These are phyloP conservation scores for Sitta europaea DNA, from an alignment of 2,113 vertebrate species.

Conservation along the genomic window DNA sequence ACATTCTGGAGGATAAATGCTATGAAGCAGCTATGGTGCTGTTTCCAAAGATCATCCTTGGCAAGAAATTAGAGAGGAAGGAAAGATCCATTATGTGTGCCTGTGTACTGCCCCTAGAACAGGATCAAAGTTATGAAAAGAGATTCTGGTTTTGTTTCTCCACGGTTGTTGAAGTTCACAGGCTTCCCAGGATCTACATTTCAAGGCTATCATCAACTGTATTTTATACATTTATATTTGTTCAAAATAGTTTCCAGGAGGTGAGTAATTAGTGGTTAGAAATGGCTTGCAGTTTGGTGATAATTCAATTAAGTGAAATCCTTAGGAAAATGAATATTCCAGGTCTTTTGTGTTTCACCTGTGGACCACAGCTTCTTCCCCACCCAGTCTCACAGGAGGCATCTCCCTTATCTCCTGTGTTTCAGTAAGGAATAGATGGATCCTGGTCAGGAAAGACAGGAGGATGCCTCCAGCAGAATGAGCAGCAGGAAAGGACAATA, in stretches of 20 bases:
- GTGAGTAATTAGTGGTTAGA: conserved; percentile 34
- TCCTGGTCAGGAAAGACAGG: neutral
- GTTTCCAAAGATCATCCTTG: conserved; percentile 3
- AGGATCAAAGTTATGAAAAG: conserved; percentile 18
- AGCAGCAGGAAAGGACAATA: conserved; percentile 36
- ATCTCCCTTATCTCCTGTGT: neutral
- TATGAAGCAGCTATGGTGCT: neutral
- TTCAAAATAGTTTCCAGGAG: conserved; percentile 38
- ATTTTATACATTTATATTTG: conserved; percentile 24
- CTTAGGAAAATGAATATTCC: conserved; percentile 21
- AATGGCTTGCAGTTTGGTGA: neutral
- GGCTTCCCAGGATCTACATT: conserved; percentile 40
- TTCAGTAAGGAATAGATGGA: neutral
- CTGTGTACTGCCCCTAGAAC: neutral
- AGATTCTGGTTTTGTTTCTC: conserved; percentile 37
- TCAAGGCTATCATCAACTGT: conserved; percentile 16
- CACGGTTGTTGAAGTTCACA: conserved; percentile 27
- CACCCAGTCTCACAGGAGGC: neutral
- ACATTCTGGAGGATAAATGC: neutral
- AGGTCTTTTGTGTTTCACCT: neutral
- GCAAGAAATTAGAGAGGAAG: conserved; percentile 17
- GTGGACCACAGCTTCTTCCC: neutral
- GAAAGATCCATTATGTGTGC: neutral
- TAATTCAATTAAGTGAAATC: conserved; percentile 40
- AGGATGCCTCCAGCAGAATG: conserved; percentile 1